Percentiles rank a stretch among this genome's conserved stretches.
These are phyloP conservation scores for Malurus leucopterus DNA, from an alignment of 2,797 vertebrate genomes.

Conservation along the genomic window DNA sequence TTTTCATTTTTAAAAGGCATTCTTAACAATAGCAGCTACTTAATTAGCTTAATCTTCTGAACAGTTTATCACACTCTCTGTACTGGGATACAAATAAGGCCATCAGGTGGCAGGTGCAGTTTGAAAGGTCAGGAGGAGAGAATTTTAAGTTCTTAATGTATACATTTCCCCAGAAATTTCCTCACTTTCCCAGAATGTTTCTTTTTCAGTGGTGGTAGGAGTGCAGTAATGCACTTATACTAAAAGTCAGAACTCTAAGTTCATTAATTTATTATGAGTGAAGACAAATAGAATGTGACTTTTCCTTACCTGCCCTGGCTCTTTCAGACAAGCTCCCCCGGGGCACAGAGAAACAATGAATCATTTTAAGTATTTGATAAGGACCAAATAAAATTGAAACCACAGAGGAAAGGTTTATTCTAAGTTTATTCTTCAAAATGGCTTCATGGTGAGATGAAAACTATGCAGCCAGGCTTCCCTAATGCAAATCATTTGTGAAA, in stretches of 20 bases:
- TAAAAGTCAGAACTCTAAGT: background rate
- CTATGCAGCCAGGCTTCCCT: background rate
- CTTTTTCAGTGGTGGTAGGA: background rate
- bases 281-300: background rate
- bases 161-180: background rate
- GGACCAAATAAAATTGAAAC: background rate
- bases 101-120: background rate
- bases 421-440: background rate
- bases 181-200: slow-evolving; percentile 5
- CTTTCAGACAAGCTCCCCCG: background rate
- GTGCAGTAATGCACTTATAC: background rate
- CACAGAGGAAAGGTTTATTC: background rate
- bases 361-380: background rate
- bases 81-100: background rate
- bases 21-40: slow-evolving; percentile 31
- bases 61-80: background rate
- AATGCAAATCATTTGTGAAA: background rate
- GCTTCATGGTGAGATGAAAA: background rate
- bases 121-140: background rate
- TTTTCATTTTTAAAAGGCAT: slow-evolving; percentile 53
- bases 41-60: slow-evolving; percentile 46
- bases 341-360: background rate
- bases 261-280: background rate
- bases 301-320: background rate
- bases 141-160: background rate